Conservation (phyloP, 2,113 vertebrate species). For the Nicator chloris region DNA sequence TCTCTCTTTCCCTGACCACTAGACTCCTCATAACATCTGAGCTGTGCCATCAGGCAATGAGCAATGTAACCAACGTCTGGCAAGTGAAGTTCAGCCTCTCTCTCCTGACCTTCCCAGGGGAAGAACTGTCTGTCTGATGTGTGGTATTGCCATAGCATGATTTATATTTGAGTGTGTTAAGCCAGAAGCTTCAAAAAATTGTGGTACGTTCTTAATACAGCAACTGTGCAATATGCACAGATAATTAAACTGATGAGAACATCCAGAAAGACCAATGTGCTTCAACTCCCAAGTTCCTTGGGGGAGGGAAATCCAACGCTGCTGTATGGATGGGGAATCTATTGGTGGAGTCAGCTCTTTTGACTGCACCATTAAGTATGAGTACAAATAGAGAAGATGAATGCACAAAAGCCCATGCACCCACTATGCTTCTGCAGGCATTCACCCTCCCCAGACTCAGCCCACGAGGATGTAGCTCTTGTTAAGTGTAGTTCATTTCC, state of each 20-base stretch:
- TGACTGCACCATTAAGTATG: neutral
- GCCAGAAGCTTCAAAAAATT: neutral
- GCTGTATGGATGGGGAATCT: neutral
- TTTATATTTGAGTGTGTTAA: neutral
- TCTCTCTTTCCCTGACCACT: neutral
- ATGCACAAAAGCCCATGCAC: neutral
- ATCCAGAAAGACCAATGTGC: neutral
- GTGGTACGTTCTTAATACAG: neutral
- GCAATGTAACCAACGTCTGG: neutral
- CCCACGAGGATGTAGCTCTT: neutral
- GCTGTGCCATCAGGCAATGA: neutral
- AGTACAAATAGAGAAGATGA: neutral
- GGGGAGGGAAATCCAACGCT: neutral
- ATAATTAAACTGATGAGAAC: slow-evolving; percentile 4
- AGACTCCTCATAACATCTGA: neutral
- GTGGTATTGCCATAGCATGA: neutral
- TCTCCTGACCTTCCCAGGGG: neutral
- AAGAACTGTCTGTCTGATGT: neutral
- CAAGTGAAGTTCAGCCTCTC: neutral
- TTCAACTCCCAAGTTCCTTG: neutral
- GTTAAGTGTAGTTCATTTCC: neutral
- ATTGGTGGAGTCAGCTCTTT: neutral
- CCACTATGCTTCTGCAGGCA: neutral
- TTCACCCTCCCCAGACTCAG: neutral
- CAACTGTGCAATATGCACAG: neutral